Percentiles rank a stretch among this genome's conserved stretches.
These are phyloP conservation scores for Ephestia elutella DNA, from an alignment of 1,140 invertebrate species.

Conservation along the genomic window DNA sequence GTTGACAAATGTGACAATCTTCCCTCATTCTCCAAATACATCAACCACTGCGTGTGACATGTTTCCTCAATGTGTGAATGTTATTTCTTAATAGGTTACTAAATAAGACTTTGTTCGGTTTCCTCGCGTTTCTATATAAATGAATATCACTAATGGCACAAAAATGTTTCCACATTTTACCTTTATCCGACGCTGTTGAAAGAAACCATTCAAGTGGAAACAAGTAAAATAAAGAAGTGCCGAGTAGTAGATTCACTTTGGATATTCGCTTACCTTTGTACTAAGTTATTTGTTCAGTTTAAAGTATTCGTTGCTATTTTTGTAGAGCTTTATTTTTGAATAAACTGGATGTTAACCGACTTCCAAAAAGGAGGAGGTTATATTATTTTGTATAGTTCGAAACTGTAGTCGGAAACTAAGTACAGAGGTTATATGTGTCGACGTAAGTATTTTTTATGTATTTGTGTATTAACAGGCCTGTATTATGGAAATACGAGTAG, in stretches of 20 bases:
- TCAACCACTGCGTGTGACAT: background rate
- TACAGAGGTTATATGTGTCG: too few relatives aligned
- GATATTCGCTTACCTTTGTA: conserved; percentile 4
- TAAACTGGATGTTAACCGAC: too few relatives aligned
- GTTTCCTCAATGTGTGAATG: background rate
- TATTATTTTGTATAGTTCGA: too few relatives aligned
- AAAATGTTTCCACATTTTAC: background rate
- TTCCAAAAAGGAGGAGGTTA: too few relatives aligned
- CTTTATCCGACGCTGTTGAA: background rate
- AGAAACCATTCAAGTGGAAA: background rate
- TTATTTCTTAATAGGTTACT: background rate
- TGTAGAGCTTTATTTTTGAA: too few relatives aligned
- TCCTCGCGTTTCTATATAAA: background rate
- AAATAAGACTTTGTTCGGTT: background rate
- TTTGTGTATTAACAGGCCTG: too few relatives aligned
- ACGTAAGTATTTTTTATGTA: too few relatives aligned
- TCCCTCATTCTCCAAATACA: background rate
- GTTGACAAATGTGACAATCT: background rate
- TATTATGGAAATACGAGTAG: too few relatives aligned
- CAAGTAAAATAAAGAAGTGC: conserved; percentile 1
- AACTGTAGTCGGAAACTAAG: too few relatives aligned
- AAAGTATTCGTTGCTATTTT: too few relatives aligned
- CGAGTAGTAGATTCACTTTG: background rate
- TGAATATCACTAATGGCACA: background rate
- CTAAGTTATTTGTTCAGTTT: background rate